Conservation (phyloP, 2,797 vertebrate genomes). For the Micropoecilia bifurca region DNA sequence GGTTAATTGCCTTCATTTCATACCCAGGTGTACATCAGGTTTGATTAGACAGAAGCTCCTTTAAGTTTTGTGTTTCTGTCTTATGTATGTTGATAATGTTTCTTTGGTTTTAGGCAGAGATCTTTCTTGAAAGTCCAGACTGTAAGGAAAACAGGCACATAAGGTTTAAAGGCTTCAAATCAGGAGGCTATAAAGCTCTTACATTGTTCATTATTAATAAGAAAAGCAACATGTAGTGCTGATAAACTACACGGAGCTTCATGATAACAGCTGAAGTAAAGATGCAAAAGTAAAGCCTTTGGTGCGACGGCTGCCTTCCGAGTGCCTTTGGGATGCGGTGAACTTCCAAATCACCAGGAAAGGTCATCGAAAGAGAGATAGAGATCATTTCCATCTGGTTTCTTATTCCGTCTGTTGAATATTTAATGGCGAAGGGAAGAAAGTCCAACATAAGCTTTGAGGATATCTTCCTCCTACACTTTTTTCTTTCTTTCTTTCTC, state of each 20-base stretch:
- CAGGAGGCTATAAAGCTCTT: neutral
- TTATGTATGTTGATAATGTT: neutral
- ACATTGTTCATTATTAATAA: neutral
- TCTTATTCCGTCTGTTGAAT: conserved; percentile 67
- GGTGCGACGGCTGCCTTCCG: neutral
- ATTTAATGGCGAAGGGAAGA: conserved; percentile 59
- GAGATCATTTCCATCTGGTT: conserved; percentile 53
- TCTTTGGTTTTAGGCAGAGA: neutral
- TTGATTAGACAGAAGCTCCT: conserved; percentile 38
- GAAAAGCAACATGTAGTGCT: neutral
- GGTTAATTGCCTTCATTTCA: conserved; percentile 75
- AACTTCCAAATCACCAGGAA: conserved; percentile 52
- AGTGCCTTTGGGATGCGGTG: conserved; percentile 26
- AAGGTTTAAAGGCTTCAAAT: neutral
- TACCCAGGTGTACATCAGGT: conserved; percentile 30
- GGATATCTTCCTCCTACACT: conserved; percentile 7
- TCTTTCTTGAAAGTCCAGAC: neutral
- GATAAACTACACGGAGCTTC: neutral
- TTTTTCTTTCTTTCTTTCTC: conserved; percentile 1
- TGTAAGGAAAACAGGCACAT: conserved; percentile 4
- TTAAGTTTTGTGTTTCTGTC: conserved; percentile 2
- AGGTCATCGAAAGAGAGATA: conserved; percentile 50
- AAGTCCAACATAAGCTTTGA: conserved; percentile 43
- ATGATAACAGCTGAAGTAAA: neutral
- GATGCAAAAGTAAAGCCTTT: neutral